Conservation (phyloP, 2,888 invertebrate genomes). For the Troides aeacus region DNA sequence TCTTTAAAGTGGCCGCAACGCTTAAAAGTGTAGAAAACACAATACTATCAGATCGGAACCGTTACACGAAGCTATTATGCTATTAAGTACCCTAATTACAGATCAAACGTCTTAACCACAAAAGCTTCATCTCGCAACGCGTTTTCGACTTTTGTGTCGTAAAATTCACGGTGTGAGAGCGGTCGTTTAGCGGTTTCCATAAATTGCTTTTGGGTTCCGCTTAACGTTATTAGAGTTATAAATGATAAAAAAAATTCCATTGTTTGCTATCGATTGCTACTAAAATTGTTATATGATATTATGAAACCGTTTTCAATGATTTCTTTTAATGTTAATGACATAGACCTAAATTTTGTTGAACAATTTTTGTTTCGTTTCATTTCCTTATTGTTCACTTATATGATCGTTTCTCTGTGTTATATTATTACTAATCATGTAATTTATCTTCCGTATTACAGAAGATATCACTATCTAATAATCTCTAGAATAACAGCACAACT, state of each 20-base stretch:
- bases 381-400: not conserved
- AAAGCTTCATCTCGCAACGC: conserved; percentile 63
- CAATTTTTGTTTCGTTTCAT: not conserved
- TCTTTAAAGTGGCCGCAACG: conserved; percentile 50
- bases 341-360: not conserved
- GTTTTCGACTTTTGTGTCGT: conserved; percentile 67
- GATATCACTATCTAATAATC: too few species aligned
- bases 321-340: not conserved
- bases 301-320: not conserved
- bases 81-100: conserved; percentile 74
- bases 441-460: too few species aligned
- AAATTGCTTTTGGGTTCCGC: conserved; percentile 58
- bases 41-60: conserved; percentile 66
- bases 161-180: conserved; percentile 57
- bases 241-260: conserved; percentile 33
- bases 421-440: too few species aligned
- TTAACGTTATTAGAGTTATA: conserved; percentile 35
- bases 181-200: conserved; percentile 60
- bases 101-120: conserved; percentile 74
- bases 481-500: too few species aligned
- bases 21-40: conserved; percentile 57
- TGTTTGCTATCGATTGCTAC: conserved; percentile 32
- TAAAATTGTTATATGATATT: not conserved
- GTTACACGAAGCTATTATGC: conserved; percentile 66
- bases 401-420: too few species aligned